These are phyloP conservation scores for Rattus rattus DNA, from an alignment of 2,113 vertebrate genomes.

Conservation along the genomic window DNA sequence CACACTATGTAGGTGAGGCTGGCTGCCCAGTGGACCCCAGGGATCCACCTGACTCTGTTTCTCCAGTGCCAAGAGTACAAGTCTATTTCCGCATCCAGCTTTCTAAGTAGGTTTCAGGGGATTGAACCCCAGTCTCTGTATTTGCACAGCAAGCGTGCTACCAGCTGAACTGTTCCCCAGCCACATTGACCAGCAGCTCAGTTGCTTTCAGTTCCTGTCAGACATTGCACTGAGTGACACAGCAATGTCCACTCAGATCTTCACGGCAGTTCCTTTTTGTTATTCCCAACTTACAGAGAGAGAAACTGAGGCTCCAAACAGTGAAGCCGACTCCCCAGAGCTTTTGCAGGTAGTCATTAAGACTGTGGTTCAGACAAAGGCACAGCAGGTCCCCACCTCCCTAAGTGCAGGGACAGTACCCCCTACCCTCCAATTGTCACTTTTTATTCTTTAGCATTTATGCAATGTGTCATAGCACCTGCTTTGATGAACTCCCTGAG, in stretches of 20 bases:
- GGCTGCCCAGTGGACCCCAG: too few species aligned
- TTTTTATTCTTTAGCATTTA: background rate
- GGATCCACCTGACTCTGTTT: too few species aligned
- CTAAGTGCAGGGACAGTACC: fast-evolving
- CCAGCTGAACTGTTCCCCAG: too few species aligned
- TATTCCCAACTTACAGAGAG: background rate
- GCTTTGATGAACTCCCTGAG: background rate
- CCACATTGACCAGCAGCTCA: too few species aligned
- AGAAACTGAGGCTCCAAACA: background rate
- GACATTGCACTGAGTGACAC: background rate
- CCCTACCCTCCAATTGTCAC: background rate
- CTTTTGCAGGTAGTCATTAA: background rate
- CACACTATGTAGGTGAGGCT: too few species aligned
- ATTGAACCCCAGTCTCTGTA: too few species aligned
- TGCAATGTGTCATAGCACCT: fast-evolving
- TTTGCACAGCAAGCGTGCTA: too few species aligned
- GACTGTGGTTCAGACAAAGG: background rate
- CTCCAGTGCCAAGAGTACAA: too few species aligned
- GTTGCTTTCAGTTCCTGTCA: background rate
- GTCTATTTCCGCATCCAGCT: too few species aligned
- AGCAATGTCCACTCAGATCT: background rate
- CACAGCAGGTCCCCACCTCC: background rate
- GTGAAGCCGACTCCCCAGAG: background rate
- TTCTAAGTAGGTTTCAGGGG: too few species aligned
- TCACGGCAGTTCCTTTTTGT: background rate